Evolutionary conservation across 1,140 invertebrate genomes (phyloP), one percentile per base, ranked within the genome.

Genomic region (Cydia fagiglandana): DNA sequence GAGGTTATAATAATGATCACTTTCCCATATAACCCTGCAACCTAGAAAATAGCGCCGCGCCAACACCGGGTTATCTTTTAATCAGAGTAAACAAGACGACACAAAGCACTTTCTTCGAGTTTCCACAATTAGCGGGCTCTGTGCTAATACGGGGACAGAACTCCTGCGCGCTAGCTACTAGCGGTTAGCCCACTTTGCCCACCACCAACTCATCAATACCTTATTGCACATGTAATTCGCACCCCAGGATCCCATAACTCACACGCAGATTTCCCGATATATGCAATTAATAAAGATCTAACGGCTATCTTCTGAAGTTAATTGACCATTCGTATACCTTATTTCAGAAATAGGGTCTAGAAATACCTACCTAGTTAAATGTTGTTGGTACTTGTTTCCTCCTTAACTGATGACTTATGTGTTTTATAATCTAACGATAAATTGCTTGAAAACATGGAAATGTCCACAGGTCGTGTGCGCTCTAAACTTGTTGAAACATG

Each of bases 81-180:
- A 70, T 70, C 66, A 20, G 34, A 45, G 66, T 70, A 68, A 34
- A 70, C 38, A 41, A 68, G 12, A 68, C 64, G 64, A n/a, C 38
- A 30, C 66, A 34, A n/a, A 30, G 13, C 64, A 70, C 81, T 86
- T 84, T 88, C 83, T 70, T 81, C 75, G 74, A 78, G 82, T 88
- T 86, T 86, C 82, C 78, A 85, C 83, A 82, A 87, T 87, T 87
- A 87, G 80, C 76, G 74, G 76, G 79, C 82, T 83, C 80, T 83
- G 79, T 79, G 77, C 78, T 79, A 79, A 79, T 61, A 56, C n/a
- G n/a, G 3, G 12, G 53, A 56, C 1, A 47, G 45, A 13, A 47
- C 45, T 47, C 45, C 13, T 15, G 41, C 41, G 41, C 41, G 30
- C 30, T 34, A 0, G 4, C 45, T 47, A 47, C 45, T 13, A 47